phyloP scores from a whole-genome alignment of 2,113 vertebrate species.

The Apistogramma diplotaenia region DNA sequence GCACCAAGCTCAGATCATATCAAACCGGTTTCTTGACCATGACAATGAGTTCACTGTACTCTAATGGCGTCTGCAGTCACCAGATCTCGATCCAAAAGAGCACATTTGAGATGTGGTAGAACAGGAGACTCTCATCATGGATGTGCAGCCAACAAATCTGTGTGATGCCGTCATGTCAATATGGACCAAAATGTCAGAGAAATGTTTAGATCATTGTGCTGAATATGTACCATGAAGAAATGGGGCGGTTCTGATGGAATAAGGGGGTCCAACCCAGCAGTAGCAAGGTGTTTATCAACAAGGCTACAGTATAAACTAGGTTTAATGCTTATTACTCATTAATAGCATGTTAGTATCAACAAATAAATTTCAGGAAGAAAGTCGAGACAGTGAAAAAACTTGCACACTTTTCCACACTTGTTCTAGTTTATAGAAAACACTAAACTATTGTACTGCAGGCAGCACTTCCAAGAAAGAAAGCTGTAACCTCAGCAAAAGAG shows the following conservation, averaged over 20 bases:
- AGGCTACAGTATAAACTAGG: too few species aligned
- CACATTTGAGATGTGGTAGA: background rate
- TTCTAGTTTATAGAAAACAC: background rate
- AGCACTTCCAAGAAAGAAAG: background rate
- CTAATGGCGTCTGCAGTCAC: background rate
- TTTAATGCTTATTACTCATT: too few species aligned
- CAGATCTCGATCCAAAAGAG: background rate
- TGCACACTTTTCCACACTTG: background rate
- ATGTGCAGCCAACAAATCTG: background rate
- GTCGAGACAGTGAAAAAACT: background rate
- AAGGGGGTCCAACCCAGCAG: too few species aligned
- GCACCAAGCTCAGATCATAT: background rate
- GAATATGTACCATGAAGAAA: background rate
- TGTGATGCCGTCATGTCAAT: background rate
- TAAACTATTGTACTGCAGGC: background rate
- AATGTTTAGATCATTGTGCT: background rate
- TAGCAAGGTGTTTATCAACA: too few species aligned
- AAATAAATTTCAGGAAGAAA: conserved; percentile 1
- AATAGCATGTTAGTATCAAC: background rate
- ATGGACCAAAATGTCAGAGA: background rate
- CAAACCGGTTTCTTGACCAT: background rate
- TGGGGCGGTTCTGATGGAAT: too few species aligned
- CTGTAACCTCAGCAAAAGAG: conserved; percentile 19
- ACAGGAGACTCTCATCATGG: background rate
- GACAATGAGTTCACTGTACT: background rate